Percentiles rank a stretch among this genome's conserved stretches.
These are phyloP conservation scores for Mycteria americana DNA, from an alignment of 2,797 vertebrate species.

Conservation along the genomic window DNA sequence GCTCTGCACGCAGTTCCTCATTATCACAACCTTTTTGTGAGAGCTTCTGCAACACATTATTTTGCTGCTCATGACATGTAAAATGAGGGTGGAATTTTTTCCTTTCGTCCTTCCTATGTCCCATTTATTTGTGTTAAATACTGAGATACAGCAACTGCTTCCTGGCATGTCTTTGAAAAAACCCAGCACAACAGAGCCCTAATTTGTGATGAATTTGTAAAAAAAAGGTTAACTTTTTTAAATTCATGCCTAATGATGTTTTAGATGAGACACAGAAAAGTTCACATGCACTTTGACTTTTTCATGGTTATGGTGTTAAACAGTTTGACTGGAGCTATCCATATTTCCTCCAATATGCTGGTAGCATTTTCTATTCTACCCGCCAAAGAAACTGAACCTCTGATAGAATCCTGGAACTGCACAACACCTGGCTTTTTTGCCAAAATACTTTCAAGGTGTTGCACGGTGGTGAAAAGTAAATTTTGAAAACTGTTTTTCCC, in stretches of 20 bases:
- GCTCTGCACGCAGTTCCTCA: neutral
- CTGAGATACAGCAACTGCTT: neutral
- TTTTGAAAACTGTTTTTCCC: constrained; percentile 27
- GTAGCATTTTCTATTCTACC: constrained; percentile 18
- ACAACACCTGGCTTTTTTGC: neutral
- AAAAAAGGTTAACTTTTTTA: neutral
- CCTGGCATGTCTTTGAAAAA: neutral
- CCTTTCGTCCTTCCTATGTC: neutral
- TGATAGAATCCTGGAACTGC: constrained; percentile 37
- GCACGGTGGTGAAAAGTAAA: constrained; percentile 13
- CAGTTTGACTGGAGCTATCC: neutral
- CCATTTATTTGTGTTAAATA: neutral
- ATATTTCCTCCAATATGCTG: neutral
- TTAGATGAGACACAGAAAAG: neutral
- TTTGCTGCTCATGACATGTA: neutral
- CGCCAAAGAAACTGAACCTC: neutral
- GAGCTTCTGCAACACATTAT: neutral
- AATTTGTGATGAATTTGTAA: neutral
- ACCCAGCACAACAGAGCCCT: neutral
- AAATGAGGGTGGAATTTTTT: neutral
- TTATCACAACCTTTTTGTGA: neutral
- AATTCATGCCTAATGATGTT: neutral
- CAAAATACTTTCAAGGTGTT: constrained; percentile 58
- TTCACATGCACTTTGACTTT: neutral
- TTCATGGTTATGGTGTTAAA: neutral